phyloP scores from a whole-genome alignment of 2,113 vertebrate genomes.

The Tamias sibiricus region DNA sequence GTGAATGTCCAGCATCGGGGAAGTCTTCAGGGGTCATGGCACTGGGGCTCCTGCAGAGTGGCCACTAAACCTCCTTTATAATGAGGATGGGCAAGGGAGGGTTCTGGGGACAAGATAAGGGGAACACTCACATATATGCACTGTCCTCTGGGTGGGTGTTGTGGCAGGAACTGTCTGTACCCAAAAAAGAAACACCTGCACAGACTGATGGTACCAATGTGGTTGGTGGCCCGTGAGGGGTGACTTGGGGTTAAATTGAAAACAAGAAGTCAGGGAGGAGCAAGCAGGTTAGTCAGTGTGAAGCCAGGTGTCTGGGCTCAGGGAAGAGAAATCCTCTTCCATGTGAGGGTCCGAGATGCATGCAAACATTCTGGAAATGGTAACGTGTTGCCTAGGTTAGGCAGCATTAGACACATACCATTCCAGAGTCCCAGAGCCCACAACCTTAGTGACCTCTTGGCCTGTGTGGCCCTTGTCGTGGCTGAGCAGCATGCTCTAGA shows the following conservation, averaged over 20 bases:
- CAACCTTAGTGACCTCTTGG: background rate
- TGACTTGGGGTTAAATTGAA: background rate
- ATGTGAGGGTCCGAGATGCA: background rate
- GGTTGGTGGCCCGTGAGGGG: background rate
- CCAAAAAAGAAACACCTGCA: background rate
- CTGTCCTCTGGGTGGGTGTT: background rate
- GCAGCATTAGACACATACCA: background rate
- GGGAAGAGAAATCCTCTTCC: background rate
- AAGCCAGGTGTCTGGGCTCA: background rate
- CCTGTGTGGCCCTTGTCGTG: rapidly evolving
- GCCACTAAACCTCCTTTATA: background rate
- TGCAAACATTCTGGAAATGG: background rate
- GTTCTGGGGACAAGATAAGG: background rate
- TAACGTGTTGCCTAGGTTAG: background rate
- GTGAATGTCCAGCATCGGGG: background rate
- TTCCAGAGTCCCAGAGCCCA: background rate
- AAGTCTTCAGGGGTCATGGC: background rate
- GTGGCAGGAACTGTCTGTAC: background rate
- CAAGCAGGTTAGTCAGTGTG: background rate
- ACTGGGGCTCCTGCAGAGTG: background rate
- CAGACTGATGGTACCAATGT: background rate
- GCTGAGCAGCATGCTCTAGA: background rate
- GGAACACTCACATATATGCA: background rate
- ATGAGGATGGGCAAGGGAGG: background rate
- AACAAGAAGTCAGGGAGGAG: background rate